A percentile compares a stretch with the other conserved stretches of the same genome.
Evolutionary conservation across 1,140 invertebrate genomes (phyloP).

Genomic region (Danaus plexippus): DNA sequence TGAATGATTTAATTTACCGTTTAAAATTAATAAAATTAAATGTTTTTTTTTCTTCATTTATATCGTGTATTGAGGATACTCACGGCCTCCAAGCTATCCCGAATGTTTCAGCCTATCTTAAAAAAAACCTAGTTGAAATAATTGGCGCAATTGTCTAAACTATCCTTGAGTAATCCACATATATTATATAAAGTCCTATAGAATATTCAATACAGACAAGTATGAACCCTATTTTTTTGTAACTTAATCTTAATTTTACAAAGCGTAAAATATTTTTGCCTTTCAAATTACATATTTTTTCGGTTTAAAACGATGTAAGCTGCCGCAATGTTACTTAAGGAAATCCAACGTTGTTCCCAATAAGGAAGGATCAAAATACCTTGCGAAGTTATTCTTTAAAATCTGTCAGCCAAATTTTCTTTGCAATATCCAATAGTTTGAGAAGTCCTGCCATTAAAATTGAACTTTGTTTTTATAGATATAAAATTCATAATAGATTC

Average conservation of each 20-base stretch:
- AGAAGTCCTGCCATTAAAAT: conserved; percentile 11
- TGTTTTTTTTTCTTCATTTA: conserved; percentile 8
- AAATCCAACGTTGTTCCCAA: conserved; percentile 26
- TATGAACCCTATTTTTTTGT: conserved; percentile 18
- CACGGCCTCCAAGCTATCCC: conserved; percentile 26
- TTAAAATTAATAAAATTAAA: conserved; percentile 9
- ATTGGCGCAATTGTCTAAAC: conserved; percentile 65
- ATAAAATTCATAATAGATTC: conserved; percentile 22
- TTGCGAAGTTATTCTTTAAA: conserved; percentile 40
- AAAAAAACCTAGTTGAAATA: conserved; percentile 61
- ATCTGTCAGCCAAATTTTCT: conserved; percentile 41
- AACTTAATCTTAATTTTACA: conserved; percentile 21
- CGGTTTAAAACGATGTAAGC: conserved; percentile 35
- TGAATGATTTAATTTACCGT: conserved; percentile 20
- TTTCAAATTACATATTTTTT: conserved; percentile 47
- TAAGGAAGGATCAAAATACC: conserved; percentile 25
- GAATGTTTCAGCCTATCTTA: conserved; percentile 66
- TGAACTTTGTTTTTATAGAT: neutral
- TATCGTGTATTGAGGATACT: neutral
- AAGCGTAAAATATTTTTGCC: conserved; percentile 22
- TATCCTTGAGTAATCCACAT: conserved; percentile 56
- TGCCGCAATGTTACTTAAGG: conserved; percentile 15
- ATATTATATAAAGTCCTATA: conserved; percentile 30
- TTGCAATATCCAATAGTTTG: conserved; percentile 19
- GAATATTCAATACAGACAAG: conserved; percentile 11